Evolutionary conservation across 2,113 vertebrate species (phyloP), one percentile per base, ranked within the genome.

Genomic region (Megaceryle torquata): DNA sequence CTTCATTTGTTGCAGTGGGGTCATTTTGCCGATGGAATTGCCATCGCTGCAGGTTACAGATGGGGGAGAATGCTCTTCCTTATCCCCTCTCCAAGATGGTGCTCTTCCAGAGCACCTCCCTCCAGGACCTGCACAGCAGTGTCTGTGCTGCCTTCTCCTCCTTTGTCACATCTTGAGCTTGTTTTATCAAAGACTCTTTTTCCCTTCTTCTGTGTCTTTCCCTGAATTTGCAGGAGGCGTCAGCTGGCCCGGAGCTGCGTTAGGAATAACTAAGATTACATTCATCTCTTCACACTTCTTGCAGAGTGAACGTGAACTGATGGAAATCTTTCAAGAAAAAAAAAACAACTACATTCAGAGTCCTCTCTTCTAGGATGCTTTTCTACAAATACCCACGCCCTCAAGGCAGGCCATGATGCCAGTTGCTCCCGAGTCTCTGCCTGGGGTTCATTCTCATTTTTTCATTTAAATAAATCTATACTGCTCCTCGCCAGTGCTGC

Each of bases 71-170:
- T 10, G n/a, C 14, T 65, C 35, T 69, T 70, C 61, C 33, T n/a
- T 25, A 0, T 25, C 41, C 56, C 17, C 16, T 65, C 18, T 67
- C 71, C 65, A 46, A 0, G 1, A 0, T 46, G 46, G 19, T 6
- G 44, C 48, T 61, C n/a, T 56, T 35, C 11, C 3, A 1, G 39
- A 89, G 39, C 61, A 29, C 17, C 46, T 94, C 51, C 54, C 35
- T 60, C 50, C 15, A 18, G 39, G 74, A 43, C 41, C 41, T 29
- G 7, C 22, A 4, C 5, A 11, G 54, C 26, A 71, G 43, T 1
- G 0, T 21, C 21, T 18, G 61, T 0, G 0, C 44, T 83, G 71
- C 48, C 48, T 50, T 11, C 48, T 50, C 50, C 65, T 86, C 69
- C 48, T 64, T 48, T 86, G 68, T 69, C 59, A 67, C 57, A 39